phyloP scores from a whole-genome alignment of 2,113 vertebrate genomes.

The Eulemur rufifrons region DNA sequence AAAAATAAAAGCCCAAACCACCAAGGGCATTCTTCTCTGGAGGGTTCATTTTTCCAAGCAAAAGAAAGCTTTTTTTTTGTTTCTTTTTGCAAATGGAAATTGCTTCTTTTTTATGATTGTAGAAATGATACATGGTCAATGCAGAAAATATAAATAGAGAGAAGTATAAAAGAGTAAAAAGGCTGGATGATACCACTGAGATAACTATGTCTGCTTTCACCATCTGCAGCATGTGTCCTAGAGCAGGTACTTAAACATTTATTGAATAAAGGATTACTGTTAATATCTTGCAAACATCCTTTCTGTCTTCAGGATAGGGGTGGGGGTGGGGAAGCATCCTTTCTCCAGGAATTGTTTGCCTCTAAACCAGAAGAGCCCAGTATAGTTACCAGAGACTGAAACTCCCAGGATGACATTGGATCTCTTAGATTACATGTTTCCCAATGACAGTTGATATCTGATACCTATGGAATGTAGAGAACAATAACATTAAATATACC shows the following conservation, averaged over 20 bases:
- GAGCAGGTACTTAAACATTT: not conserved
- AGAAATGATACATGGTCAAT: not conserved
- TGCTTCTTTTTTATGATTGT: not conserved
- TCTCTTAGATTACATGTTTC: slow-evolving; percentile 18
- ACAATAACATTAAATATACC: slow-evolving; percentile 30
- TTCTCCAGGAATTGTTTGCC: not conserved
- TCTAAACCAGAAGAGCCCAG: not conserved
- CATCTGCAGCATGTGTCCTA: not conserved
- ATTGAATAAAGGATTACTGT: not conserved
- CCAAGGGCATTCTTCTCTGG: not conserved
- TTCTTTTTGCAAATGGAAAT: not conserved
- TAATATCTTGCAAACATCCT: not conserved
- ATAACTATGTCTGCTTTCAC: not conserved
- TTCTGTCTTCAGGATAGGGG: not conserved
- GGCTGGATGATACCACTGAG: not conserved
- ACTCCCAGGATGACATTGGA: not conserved
- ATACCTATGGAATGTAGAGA: not conserved
- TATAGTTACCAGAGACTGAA: slow-evolving; percentile 31
- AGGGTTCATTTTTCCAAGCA: slow-evolving; percentile 13
- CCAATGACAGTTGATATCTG: slow-evolving; percentile 18
- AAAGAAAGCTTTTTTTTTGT: not conserved
- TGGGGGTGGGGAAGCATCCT: not conserved
- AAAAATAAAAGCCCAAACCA: not conserved
- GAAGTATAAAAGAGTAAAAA: not conserved
- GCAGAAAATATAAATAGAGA: not conserved